phyloP scores from a whole-genome alignment of 2,113 vertebrate genomes.

The Nymphicus hollandicus region DNA sequence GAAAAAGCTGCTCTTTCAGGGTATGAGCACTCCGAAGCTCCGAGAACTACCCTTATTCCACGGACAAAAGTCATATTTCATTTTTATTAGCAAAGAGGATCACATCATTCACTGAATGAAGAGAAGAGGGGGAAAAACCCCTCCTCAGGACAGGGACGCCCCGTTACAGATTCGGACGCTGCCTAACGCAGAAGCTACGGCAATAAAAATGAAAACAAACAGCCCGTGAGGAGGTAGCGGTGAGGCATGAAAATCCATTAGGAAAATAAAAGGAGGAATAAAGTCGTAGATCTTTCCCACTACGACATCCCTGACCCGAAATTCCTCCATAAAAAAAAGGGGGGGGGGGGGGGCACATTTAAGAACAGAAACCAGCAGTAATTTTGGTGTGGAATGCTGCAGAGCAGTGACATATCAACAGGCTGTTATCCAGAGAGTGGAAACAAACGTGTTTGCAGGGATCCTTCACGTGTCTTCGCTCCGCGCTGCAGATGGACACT shows the following conservation, averaged over 20 bases:
- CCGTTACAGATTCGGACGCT: not conserved
- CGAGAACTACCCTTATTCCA: not conserved
- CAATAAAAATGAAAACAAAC: conserved; percentile 47
- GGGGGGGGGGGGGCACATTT: not conserved
- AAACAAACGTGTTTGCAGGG: not conserved
- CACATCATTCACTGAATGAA: not conserved
- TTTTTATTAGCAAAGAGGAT: conserved; percentile 13
- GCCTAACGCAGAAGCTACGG: not conserved
- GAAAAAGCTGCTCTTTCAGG: not conserved
- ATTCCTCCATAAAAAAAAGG: not conserved
- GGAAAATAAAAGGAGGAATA: conserved; percentile 56
- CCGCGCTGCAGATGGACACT: not conserved
- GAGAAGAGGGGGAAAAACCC: not conserved
- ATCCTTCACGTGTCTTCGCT: not conserved
- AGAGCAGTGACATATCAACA: conserved; percentile 19
- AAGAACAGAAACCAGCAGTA: not conserved
- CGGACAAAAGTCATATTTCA: not conserved
- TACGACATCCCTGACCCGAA: not conserved
- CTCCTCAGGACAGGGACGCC: conserved; percentile 24
- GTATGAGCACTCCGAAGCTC: not conserved
- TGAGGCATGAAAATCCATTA: conserved; percentile 50
- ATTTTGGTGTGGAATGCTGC: not conserved
- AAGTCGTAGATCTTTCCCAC: conserved; percentile 34
- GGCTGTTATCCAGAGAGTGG: not conserved
- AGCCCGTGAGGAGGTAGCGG: not conserved